phyloP scores from a whole-genome alignment of 2,888 invertebrate species.

The Mimas tiliae region DNA sequence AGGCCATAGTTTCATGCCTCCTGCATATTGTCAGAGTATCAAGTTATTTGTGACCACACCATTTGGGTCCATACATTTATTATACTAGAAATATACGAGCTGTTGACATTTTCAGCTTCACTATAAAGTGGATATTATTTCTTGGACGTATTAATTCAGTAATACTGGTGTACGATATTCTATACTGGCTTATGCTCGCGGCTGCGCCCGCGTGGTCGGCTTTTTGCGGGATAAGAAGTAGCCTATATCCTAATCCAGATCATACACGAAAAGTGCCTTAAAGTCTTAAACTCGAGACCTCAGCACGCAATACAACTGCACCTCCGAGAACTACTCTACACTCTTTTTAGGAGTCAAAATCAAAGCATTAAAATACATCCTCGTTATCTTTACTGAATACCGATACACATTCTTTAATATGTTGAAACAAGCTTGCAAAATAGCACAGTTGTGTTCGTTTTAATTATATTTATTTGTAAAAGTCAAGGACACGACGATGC shows the following conservation, averaged over 20 bases:
- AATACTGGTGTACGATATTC: slow-evolving; percentile 7
- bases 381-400: slow-evolving; percentile 13
- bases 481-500: slow-evolving; percentile 52
- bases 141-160: slow-evolving; percentile 7
- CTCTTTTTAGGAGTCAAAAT: neutral
- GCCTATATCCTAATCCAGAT: too few relatives aligned
- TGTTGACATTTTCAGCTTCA: slow-evolving; percentile 4
- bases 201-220: too few relatives aligned
- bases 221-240: too few relatives aligned
- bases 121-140: neutral
- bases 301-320: too few relatives aligned
- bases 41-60: neutral
- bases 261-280: too few relatives aligned
- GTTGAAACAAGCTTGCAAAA: slow-evolving; percentile 33
- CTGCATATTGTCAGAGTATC: slow-evolving; percentile 34
- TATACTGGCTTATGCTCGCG: too few relatives aligned
- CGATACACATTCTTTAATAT: neutral
- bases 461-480: slow-evolving; percentile 52
- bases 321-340: too few relatives aligned
- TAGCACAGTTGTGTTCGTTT: slow-evolving; percentile 23
- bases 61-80: neutral
- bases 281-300: too few relatives aligned
- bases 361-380: neutral
- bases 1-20: slow-evolving; percentile 50
- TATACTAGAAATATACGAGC: slow-evolving; percentile 3